These are phyloP conservation scores for Labeo rohita DNA, from an alignment of 2,113 vertebrate genomes.

Conservation along the genomic window DNA sequence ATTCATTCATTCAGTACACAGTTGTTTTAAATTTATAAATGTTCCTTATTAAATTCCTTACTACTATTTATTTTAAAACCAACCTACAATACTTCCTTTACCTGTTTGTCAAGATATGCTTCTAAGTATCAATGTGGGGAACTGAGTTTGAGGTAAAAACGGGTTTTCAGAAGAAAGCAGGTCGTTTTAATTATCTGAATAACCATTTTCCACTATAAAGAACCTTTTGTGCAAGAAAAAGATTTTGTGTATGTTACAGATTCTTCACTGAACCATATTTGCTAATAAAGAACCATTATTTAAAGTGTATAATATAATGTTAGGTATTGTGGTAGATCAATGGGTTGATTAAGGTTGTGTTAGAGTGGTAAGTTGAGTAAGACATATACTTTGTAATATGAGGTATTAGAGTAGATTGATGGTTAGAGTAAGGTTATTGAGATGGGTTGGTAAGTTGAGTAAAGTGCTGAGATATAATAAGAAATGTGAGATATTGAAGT, in stretches of 20 bases:
- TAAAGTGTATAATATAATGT: background rate
- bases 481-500: background rate
- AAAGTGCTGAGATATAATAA: background rate
- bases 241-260: background rate
- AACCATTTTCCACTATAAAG: too few relatives aligned
- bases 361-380: background rate
- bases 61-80: background rate
- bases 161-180: too few relatives aligned
- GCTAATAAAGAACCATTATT: background rate
- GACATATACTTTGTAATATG: background rate
- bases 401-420: constrained; percentile 4
- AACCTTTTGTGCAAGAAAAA: background rate
- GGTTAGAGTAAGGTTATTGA: background rate
- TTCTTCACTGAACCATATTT: background rate
- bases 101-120: background rate
- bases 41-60: background rate
- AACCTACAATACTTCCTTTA: background rate
- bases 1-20: background rate
- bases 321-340: background rate
- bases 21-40: background rate
- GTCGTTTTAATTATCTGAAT: too few relatives aligned
- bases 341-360: background rate
- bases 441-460: background rate
- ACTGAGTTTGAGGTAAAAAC: background rate
- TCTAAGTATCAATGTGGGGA: background rate